phyloP scores from a whole-genome alignment of 2,888 invertebrate species.

The Drosophila seclusa region DNA sequence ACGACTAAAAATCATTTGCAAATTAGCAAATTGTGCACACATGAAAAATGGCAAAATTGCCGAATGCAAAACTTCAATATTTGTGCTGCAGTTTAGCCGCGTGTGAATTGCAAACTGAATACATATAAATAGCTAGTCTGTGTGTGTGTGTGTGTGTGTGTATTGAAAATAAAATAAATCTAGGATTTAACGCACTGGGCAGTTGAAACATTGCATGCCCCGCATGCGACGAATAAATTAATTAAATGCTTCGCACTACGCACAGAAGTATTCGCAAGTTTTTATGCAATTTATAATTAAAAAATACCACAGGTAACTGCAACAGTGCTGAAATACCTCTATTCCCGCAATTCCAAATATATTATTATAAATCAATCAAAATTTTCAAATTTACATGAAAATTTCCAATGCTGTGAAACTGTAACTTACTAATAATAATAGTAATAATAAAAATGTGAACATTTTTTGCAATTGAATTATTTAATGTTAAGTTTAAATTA shows the following conservation, averaged over 20 bases:
- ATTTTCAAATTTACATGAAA: background rate
- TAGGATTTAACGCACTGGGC: slow-evolving; percentile 36
- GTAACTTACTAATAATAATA: background rate
- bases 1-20: slow-evolving; percentile 63
- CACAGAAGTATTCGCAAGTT: slow-evolving; percentile 11
- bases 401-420: slow-evolving; percentile 4
- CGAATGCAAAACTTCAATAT: slow-evolving; percentile 24
- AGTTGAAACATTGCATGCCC: slow-evolving; percentile 61
- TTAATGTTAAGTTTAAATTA: background rate
- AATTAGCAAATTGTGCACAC: slow-evolving; percentile 59
- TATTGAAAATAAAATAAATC: slow-evolving; percentile 35
- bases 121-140: background rate
- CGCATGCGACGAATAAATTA: slow-evolving; percentile 58
- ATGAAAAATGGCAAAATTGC: slow-evolving; percentile 22
- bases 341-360: slow-evolving; percentile 11
- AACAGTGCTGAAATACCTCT: slow-evolving; percentile 29
- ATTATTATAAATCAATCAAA: slow-evolving; percentile 16
- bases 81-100: slow-evolving; percentile 24
- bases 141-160: background rate
- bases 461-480: background rate
- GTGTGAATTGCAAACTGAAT: slow-evolving; percentile 33
- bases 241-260: slow-evolving; percentile 55
- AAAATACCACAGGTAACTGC: slow-evolving; percentile 42
- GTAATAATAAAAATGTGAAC: background rate
- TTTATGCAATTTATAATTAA: slow-evolving; percentile 47